phyloP scores from a whole-genome alignment of 2,113 vertebrate genomes.

The Alligator mississippiensis region DNA sequence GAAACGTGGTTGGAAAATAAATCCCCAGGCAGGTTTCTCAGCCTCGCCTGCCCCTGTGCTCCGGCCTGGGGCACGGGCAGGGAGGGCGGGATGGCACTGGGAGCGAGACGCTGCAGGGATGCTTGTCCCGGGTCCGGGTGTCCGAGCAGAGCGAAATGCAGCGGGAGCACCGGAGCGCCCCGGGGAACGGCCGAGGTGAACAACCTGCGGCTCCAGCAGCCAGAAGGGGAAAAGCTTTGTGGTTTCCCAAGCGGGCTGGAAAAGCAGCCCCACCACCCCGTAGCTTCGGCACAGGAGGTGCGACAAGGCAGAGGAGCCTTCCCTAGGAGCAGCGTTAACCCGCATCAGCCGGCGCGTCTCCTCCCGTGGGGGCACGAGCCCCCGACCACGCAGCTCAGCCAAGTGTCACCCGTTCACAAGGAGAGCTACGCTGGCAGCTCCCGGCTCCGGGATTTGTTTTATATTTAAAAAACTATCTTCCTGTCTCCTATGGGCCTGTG shows the following conservation, averaged over 20 bases:
- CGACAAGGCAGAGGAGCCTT: too few relatives aligned
- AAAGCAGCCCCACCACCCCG: neutral
- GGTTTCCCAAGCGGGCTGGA: neutral
- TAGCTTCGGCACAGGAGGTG: too few relatives aligned
- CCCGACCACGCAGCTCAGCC: neutral
- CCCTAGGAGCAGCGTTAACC: too few relatives aligned
- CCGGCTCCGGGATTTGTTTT: neutral
- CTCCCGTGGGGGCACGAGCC: too few relatives aligned
- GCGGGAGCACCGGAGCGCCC: too few relatives aligned
- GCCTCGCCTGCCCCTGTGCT: neutral
- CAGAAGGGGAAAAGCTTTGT: neutral
- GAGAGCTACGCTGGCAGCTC: neutral
- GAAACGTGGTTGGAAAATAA: neutral
- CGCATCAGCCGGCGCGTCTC: too few relatives aligned
- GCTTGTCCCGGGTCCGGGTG: too few relatives aligned
- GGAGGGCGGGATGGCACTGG: neutral
- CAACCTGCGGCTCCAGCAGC: neutral
- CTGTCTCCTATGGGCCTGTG: neutral
- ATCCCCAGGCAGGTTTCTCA: neutral
- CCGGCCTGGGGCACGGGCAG: neutral
- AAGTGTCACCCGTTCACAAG: rapidly evolving
- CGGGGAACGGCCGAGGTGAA: neutral
- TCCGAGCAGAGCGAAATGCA: too few relatives aligned
- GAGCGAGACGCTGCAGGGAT: too few relatives aligned
- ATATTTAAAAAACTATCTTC: neutral